A percentile compares a stretch with the other conserved stretches of the same genome.
Evolutionary conservation across 1,140 invertebrate genomes (phyloP).

Genomic region (Philaenus spumarius): DNA sequence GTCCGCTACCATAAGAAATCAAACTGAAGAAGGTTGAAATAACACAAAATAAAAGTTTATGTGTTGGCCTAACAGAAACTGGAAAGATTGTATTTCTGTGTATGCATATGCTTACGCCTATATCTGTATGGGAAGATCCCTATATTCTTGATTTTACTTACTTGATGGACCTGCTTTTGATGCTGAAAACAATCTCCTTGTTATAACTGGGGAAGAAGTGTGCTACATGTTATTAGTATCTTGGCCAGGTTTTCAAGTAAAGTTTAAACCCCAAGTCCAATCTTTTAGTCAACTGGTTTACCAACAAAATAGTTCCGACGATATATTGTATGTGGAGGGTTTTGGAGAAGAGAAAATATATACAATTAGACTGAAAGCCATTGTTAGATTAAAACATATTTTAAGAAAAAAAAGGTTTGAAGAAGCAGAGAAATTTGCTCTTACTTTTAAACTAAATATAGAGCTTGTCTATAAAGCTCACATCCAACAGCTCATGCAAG

Average conservation of each 20-base stretch:
- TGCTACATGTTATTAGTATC: too few species aligned
- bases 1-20: too few species aligned
- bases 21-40: too few species aligned
- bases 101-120: too few species aligned
- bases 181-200: too few species aligned
- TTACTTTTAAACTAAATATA: slow-evolving; percentile 36
- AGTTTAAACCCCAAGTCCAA: slow-evolving; percentile 36
- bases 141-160: too few species aligned
- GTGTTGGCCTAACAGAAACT: too few species aligned
- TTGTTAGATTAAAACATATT: slow-evolving; percentile 38
- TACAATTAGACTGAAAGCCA: slow-evolving; percentile 37
- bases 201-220: too few species aligned
- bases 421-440: slow-evolving; percentile 40
- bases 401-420: slow-evolving; percentile 37
- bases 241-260: slow-evolving; percentile 28
- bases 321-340: slow-evolving; percentile 38
- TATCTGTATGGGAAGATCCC: too few species aligned
- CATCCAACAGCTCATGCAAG: slow-evolving; percentile 33
- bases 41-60: too few species aligned
- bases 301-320: slow-evolving; percentile 30
- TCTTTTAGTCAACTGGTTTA: slow-evolving; percentile 34
- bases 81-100: too few species aligned
- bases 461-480: slow-evolving; percentile 38
- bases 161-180: too few species aligned
- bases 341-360: slow-evolving; percentile 26